Conservation (phyloP, 2,888 invertebrate genomes). For the Bombylius discolor region DNA sequence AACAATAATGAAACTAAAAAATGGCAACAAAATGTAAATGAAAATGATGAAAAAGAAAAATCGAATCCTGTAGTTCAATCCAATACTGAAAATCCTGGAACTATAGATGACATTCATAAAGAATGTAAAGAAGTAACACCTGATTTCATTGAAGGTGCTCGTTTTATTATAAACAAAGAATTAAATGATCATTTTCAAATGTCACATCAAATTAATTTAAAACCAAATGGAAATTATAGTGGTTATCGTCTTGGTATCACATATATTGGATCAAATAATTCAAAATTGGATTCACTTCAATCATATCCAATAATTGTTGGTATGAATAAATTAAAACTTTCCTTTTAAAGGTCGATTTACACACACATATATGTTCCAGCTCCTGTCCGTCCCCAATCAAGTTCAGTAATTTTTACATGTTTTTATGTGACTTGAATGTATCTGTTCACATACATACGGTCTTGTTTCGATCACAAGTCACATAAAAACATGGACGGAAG, state of each 20-base stretch:
- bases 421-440: constrained; percentile 2
- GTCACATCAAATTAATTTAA: constrained; percentile 6
- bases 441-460: no score
- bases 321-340: no score
- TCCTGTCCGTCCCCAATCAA: no score
- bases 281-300: not conserved
- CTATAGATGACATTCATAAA: constrained; percentile 9
- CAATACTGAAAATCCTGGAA: constrained; percentile 6
- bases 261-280: constrained; percentile 5
- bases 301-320: no score
- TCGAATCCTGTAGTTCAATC: no score
- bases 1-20: no score
- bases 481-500: no score
- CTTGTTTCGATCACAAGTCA: no score
- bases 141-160: constrained; percentile 4
- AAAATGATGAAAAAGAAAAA: no score
- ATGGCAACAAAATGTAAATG: no score
- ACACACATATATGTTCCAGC: no score
- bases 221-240: constrained; percentile 3
- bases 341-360: no score
- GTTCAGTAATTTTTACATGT: not conserved
- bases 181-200: constrained; percentile 10
- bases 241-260: constrained; percentile 9
- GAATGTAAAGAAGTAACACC: constrained; percentile 10
- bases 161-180: constrained; percentile 2